Base-by-base conservation (phyloP, 2,113 vertebrate species). In the Trogon melanurus region DNA sequence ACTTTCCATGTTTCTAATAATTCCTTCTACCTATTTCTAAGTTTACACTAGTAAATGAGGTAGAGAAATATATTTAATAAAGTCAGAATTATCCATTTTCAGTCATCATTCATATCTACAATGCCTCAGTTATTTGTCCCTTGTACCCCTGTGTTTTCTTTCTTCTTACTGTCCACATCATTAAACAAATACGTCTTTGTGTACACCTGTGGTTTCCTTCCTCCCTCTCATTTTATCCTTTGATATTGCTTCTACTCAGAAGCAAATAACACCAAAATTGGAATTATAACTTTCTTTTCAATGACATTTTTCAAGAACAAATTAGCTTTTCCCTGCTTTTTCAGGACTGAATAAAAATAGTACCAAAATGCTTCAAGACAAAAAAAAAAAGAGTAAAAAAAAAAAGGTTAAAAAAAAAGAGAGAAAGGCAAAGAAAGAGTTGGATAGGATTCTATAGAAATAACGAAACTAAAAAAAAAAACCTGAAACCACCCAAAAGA, bases 401-500 rank as follows among this genome's bases (percentile, higher is more conserved):
- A 36, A 36, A 36, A n/a, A n/a, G n/a, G n/a, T n/a, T n/a, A n/a
- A n/a, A 36, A 36, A 36, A 36, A 36, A n/a, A 16, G 2, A 66
- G 13, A 64, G 20, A 60, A 79, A 80, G 73, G 1, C 11, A 73
- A 27, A 36, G 14, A 64, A 92, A 61, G 0, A 4, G 4, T 53
- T 21, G 26, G 4, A 13, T 32, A 38, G 11, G 4, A 6, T 67
- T 79, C 8, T 54, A 20, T 29, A 36, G 25, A 91, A 86, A 75
- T 21, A 71, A 87, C 64, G 44, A 60, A 66, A 19, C 3, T 36
- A 16, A 89, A 44, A 44, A 30, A 15, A 3, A 16, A 50, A 26
- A 1, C 1, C 9, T 9, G 11, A 44, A 58, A 21, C 7, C 2
- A 72, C 6, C 11, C 2, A 58, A 62, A 50, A 58, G 20, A 32